Conservation (phyloP, 2,113 vertebrate genomes). For the human (Homo sapiens) region GRCh38 chr7:32570001-32570500, state of each 20-base stretch:
- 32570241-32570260: not conserved
- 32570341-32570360: not conserved
- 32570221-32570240: not conserved
- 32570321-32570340: not conserved
- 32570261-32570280: not conserved
- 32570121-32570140: constrained; percentile 97
- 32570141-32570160: constrained; percentile 94
- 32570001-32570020: constrained; percentile 79
- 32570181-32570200: not conserved
- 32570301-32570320: not conserved
- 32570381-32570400: not conserved
- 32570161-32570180: not conserved
- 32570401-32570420: not conserved
- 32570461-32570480: not conserved
- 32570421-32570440: not conserved
- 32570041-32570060: constrained; percentile 99
- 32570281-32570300: not conserved
- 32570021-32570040: constrained; percentile 97
- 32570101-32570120: constrained; percentile 98
- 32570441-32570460: not conserved
- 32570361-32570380: not conserved
- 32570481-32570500: not conserved
- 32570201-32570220: not conserved
- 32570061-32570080: constrained; percentile 94
- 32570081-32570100: constrained; percentile 96